Base-by-base conservation (phyloP, 2,113 vertebrate species). In the Chloebia gouldiae region DNA sequence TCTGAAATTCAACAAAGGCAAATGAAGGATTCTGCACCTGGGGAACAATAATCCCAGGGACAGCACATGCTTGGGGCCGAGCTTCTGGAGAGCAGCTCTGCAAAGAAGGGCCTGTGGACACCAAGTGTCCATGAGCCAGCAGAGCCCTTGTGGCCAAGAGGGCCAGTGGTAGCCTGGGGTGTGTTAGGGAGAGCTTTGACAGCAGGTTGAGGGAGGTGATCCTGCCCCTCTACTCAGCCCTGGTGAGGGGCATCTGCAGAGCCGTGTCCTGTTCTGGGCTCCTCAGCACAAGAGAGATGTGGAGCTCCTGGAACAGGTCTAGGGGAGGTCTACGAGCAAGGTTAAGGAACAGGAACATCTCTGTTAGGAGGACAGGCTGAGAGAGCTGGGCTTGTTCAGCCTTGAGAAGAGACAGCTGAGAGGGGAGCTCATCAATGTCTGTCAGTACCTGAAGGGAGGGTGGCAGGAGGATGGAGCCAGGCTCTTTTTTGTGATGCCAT, bases 271-370 rank as follows among this genome's bases (percentile, higher is more conserved):
- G 39, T 39, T 61, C 39, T 45, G 47, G 18, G 15, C 28, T 69
- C n/a, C 39, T 70, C 39, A 45, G 54, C 3, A 9, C 17, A 17
- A 27, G 15, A 6, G 19, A 14, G 56, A 54, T 40, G 9, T 24
- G 24, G 24, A 63, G 20, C 5, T 39, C 39, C n/a, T 70, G 56
- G 54, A 70, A 0, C 8, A 16, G n/a, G 39, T 13, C 15, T 19
- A 70, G 8, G 0, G 23, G 4, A 54, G 8, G 12, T 7, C 2
- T 1, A 31, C 1, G 2, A 31, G 31, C 1, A 5, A 21, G 31
- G 2, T 21, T 1, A 31, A 77, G 21, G 45, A 1, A 51, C 31
- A 4, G 64, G 47, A 78, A 0, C 15, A 63, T 30, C n/a, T 61
- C 61, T 45, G n/a, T n/a, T n/a, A n/a, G n/a, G n/a, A n/a, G n/a